These are phyloP conservation scores for Hypselothyrea guttata DNA, from an alignment of 2,888 invertebrate species.

Conservation along the genomic window DNA sequence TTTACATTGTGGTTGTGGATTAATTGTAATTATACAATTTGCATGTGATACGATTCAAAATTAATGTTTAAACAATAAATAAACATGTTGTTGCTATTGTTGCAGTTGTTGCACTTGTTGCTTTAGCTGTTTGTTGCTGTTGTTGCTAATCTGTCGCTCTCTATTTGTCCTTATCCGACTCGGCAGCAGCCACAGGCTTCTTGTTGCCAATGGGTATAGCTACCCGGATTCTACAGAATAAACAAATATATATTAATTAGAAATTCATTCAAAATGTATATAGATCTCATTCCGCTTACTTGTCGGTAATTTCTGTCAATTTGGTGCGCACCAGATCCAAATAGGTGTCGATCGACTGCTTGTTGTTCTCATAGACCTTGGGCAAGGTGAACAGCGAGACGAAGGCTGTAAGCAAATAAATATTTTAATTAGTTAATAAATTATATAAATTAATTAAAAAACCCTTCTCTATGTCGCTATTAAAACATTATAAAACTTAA, in stretches of 20 bases:
- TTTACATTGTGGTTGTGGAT: conserved; percentile 35
- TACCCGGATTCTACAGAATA: conserved; percentile 89
- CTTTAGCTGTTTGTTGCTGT: conserved; percentile 30
- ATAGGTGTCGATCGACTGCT: conserved; percentile 95
- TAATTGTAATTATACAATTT: conserved; percentile 66
- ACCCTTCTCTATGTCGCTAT: too few species aligned
- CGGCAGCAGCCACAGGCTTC: conserved; percentile 85
- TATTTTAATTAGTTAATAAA: too few species aligned
- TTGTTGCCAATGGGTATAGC: conserved; percentile 94
- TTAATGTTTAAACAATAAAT: conserved; percentile 76
- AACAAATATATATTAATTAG: not conserved
- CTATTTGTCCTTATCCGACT: conserved; percentile 93
- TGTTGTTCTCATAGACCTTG: conserved; percentile 97
- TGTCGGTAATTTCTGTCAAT: conserved; percentile 93
- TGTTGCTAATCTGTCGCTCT: conserved; percentile 59
- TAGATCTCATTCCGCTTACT: conserved; percentile 85
- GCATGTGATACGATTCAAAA: conserved; percentile 72
- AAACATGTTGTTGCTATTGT: conserved; percentile 61
- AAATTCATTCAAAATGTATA: too few species aligned
- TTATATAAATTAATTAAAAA: too few species aligned
- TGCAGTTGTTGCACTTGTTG: conserved; percentile 42
- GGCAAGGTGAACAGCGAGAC: conserved; percentile 97
- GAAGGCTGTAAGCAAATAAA: conserved; percentile 87
- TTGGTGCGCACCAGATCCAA: conserved; percentile 93
- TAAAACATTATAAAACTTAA: too few species aligned